Evolutionary conservation across 92 coral and sea anemone species (phyloP).

Genomic region (Phymanthus crucifer): DNA sequence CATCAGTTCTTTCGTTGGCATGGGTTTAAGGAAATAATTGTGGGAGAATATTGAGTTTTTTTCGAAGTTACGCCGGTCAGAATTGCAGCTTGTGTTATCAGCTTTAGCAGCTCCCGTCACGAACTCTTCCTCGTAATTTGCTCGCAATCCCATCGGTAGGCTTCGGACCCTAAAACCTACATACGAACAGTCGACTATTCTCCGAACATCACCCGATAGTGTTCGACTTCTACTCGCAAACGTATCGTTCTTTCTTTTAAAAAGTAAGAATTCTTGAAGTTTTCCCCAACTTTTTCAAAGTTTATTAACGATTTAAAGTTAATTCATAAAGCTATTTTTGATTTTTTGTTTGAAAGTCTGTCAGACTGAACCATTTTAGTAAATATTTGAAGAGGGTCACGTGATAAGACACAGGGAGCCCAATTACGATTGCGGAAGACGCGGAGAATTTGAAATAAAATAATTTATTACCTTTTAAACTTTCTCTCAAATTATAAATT

Average conservation of each 20-base stretch:
- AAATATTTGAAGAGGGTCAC: not conserved
- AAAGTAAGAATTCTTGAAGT: not conserved
- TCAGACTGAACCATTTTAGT: not conserved
- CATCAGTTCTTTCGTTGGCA: not conserved
- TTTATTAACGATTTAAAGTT: not conserved
- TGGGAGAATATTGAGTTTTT: not conserved
- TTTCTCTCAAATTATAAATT: no score
- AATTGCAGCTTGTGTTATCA: no score
- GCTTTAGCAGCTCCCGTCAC: no score
- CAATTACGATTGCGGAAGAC: not conserved
- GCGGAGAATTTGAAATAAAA: not conserved
- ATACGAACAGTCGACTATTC: not conserved
- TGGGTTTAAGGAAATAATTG: not conserved
- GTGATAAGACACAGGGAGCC: conserved; percentile 13
- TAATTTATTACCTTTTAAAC: no score
- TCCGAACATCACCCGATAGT: not conserved
- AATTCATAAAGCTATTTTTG: not conserved
- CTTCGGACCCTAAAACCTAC: no score
- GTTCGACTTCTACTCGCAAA: not conserved
- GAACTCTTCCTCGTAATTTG: not conserved
- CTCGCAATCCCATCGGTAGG: not conserved
- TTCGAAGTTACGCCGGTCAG: not conserved
- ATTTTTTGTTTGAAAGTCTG: not conserved
- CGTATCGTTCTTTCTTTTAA: not conserved
- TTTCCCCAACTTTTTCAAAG: not conserved